Conservation (phyloP, 2,888 invertebrate genomes). For the Parnassius glacialis region DNA sequence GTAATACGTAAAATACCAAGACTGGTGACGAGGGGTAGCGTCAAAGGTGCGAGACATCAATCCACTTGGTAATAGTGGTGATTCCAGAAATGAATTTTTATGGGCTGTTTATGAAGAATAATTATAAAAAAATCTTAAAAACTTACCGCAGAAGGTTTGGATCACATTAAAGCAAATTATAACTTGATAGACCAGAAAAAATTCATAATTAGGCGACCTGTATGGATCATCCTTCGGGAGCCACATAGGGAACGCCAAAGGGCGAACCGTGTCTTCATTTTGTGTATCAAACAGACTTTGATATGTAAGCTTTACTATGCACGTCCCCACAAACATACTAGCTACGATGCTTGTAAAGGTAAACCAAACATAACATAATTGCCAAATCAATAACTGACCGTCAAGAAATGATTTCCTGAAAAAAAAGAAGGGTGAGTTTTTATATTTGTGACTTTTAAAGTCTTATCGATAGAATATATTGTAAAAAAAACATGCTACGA, state of each 20-base stretch:
- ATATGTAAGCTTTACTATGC: slow-evolving; percentile 42
- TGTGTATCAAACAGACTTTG: slow-evolving; percentile 49
- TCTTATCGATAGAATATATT: too few species aligned
- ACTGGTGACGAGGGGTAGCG: too few species aligned
- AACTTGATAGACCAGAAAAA: slow-evolving; percentile 44
- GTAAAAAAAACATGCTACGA: too few species aligned
- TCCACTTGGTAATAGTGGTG: too few species aligned
- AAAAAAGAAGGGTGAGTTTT: slow-evolving; percentile 27
- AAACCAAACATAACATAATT: slow-evolving; percentile 49
- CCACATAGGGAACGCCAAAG: slow-evolving; percentile 59
- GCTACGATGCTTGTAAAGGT: slow-evolving; percentile 34
- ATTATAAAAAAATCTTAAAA: too few species aligned
- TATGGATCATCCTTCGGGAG: slow-evolving; percentile 57
- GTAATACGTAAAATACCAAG: too few species aligned
- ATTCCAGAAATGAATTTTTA: too few species aligned
- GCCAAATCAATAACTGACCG: slow-evolving; percentile 57
- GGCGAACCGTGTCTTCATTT: slow-evolving; percentile 48
- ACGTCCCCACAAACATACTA: slow-evolving; percentile 37
- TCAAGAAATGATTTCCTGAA: slow-evolving; percentile 53
- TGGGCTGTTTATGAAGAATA: too few species aligned
- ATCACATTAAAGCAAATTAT: slow-evolving; percentile 36
- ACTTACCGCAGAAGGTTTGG: slow-evolving; percentile 52
- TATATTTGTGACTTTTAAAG: too few species aligned
- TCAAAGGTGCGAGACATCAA: too few species aligned
- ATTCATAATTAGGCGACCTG: slow-evolving; percentile 59